Evolutionary conservation across 2,113 vertebrate species (phyloP).

Genomic region (Ageneiosus marmoratus): DNA sequence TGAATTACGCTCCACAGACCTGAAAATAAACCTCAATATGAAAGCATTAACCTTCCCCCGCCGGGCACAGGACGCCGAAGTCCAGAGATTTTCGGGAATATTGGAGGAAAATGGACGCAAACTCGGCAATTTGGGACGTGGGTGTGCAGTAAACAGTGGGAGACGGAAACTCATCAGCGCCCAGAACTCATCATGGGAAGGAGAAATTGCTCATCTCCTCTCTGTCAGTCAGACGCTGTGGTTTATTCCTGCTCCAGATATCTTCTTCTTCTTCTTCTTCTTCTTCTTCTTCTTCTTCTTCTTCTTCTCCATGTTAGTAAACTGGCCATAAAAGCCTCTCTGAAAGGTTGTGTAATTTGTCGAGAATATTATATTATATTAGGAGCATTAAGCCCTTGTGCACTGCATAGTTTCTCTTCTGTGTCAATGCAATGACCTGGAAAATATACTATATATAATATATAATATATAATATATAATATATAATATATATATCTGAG

Average conservation of each 20-base stretch:
- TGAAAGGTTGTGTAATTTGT: background rate
- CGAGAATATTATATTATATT: background rate
- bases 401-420: background rate
- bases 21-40: background rate
- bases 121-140: constrained; percentile 1
- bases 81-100: background rate
- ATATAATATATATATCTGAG: background rate
- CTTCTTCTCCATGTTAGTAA: constrained; percentile 3
- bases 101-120: constrained; percentile 3
- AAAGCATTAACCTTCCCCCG: background rate
- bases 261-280: background rate
- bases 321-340: background rate
- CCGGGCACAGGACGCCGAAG: background rate
- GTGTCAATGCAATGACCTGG: background rate
- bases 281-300: background rate
- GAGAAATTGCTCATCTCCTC: constrained; percentile 36
- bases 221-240: constrained; percentile 39
- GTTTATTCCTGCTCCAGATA: constrained; percentile 2
- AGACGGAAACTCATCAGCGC: constrained; percentile 26
- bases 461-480: background rate
- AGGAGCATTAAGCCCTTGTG: background rate
- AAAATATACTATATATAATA: background rate
- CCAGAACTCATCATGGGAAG: constrained; percentile 34
- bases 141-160: background rate
- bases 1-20: background rate